Percentiles rank a stretch among this genome's conserved stretches.
phyloP scores from a whole-genome alignment of 2,888 invertebrate genomes.

The Sarcophaga variegata region DNA sequence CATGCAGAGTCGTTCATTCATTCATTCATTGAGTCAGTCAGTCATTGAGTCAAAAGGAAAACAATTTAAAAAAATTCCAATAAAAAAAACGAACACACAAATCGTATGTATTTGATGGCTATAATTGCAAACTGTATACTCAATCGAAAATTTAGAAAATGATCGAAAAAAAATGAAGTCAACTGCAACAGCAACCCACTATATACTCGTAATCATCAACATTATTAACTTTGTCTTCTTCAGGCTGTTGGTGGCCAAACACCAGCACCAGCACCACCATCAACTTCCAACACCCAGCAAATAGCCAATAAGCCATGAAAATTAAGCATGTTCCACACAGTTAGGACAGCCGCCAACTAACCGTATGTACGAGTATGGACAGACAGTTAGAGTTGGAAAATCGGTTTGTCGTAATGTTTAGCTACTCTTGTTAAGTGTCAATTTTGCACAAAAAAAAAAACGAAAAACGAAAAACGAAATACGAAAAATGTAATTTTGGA shows the following conservation, averaged over 20 bases:
- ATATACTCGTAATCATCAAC: background rate
- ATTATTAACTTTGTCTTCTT: constrained; percentile 43
- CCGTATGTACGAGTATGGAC: background rate
- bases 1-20: constrained; percentile 13
- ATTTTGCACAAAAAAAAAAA: constrained; percentile 56
- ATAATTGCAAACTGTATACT: constrained; percentile 56
- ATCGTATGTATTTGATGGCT: constrained; percentile 28
- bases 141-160: constrained; percentile 22
- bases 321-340: constrained; percentile 21
- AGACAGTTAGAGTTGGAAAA: background rate
- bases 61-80: background rate
- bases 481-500: background rate
- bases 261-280: background rate
- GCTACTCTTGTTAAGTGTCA: constrained; percentile 63
- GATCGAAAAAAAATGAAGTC: constrained; percentile 35
- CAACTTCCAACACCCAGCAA: constrained; percentile 1
- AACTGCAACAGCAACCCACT: constrained; percentile 49
- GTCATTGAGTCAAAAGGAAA: background rate
- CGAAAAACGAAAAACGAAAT: constrained; percentile 7
- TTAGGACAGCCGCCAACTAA: constrained; percentile 28
- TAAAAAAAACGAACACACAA: background rate
- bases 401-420: constrained; percentile 52
- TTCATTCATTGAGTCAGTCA: constrained; percentile 12
- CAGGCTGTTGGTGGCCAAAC: constrained; percentile 14
- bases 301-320: constrained; percentile 37